Percentiles rank a stretch among this genome's conserved stretches.
Evolutionary conservation across 2,888 invertebrate species (phyloP).

Genomic region (Ormyrus pomaceus): DNA sequence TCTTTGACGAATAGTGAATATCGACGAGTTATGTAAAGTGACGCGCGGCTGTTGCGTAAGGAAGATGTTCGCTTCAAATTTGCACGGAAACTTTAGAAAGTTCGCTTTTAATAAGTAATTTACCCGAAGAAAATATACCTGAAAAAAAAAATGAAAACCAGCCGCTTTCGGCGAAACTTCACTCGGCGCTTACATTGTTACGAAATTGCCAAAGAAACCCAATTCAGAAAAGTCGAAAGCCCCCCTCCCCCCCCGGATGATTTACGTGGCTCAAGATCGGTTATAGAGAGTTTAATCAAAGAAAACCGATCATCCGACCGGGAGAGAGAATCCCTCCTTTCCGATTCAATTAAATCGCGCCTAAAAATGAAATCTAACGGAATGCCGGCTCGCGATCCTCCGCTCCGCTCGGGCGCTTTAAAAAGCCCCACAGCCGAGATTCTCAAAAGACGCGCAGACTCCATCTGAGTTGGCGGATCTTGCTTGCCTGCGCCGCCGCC

Average conservation of each 20-base stretch:
- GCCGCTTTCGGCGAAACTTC: too few relatives aligned
- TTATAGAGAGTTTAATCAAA: too few relatives aligned
- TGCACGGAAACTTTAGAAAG: slow-evolving; percentile 9
- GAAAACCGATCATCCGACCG: neutral
- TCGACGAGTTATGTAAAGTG: slow-evolving; percentile 13
- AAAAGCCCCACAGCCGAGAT: neutral
- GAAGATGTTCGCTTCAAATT: slow-evolving; percentile 17
- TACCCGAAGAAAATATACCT: neutral
- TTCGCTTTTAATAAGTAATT: neutral
- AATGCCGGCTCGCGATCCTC: neutral
- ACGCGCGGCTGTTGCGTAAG: slow-evolving; percentile 1
- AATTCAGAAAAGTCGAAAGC: too few relatives aligned
- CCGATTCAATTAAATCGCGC: slow-evolving; percentile 30
- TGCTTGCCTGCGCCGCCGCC: neutral
- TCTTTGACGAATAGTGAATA: neutral
- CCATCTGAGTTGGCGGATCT: slow-evolving; percentile 34
- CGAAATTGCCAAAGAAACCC: too few relatives aligned
- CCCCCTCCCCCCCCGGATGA: too few relatives aligned
- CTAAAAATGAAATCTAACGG: slow-evolving; percentile 23
- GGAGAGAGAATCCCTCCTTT: neutral
- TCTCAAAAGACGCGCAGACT: slow-evolving; percentile 6
- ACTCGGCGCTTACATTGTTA: too few relatives aligned
- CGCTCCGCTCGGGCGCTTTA: too few relatives aligned
- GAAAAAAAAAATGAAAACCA: neutral
- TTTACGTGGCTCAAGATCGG: too few relatives aligned